Evolutionary conservation across 2,113 vertebrate genomes (phyloP).

Genomic region (Dermatemys mawii): DNA sequence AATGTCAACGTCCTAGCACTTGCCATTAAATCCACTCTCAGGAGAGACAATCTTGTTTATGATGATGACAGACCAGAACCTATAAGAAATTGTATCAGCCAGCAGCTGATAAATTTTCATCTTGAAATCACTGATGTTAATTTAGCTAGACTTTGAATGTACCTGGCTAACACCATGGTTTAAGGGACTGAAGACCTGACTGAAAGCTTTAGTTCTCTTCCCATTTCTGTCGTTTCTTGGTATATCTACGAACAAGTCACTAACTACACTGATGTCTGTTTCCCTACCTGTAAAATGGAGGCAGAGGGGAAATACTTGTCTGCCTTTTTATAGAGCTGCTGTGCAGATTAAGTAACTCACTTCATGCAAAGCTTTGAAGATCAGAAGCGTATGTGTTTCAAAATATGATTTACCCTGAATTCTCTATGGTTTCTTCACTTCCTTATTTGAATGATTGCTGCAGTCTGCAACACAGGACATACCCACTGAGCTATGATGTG

Average conservation of each 20-base stretch:
- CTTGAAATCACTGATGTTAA: neutral
- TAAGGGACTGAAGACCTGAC: neutral
- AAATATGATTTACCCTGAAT: neutral
- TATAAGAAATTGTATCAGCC: neutral
- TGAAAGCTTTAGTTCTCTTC: neutral
- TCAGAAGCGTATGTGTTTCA: neutral
- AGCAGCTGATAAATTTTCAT: neutral
- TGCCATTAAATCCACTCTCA: neutral
- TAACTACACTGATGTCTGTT: neutral
- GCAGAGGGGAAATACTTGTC: neutral
- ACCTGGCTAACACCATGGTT: neutral
- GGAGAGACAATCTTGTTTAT: neutral
- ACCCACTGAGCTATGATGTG: neutral
- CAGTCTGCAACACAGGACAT: neutral
- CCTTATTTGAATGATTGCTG: neutral
- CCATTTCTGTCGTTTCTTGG: neutral
- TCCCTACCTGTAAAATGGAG: neutral
- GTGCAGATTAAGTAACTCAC: neutral
- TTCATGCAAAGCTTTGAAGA: neutral
- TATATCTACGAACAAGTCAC: neutral
- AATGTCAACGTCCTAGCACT: neutral
- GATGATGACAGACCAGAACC: neutral
- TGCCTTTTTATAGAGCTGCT: neutral
- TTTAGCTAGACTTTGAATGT: neutral
- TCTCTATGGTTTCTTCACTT: neutral